Evolutionary conservation across 2,113 vertebrate species (phyloP).

Genomic region (Cygnus atratus): DNA sequence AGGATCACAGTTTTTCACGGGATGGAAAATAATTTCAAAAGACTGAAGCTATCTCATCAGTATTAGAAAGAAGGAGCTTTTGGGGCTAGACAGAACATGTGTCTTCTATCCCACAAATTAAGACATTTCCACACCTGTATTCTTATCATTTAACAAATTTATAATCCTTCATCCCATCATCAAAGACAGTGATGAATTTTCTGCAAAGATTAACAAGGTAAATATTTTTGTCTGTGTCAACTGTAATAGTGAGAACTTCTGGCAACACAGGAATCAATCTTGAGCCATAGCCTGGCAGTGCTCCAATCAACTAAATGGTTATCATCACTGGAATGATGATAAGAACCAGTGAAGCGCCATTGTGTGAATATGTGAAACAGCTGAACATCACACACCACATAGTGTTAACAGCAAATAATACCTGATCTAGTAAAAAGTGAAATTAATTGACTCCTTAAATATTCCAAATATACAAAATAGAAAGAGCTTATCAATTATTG

Average conservation of each 20-base stretch:
- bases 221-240: not conserved
- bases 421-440: not conserved
- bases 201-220: not conserved
- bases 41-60: not conserved
- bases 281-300: not conserved
- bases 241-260: not conserved
- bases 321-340: not conserved
- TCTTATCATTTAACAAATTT: not conserved
- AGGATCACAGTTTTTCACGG: not conserved
- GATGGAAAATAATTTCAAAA: not conserved
- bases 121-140: not conserved
- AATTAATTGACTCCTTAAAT: not conserved
- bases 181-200: not conserved
- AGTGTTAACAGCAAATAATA: not conserved
- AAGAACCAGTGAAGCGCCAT: not conserved
- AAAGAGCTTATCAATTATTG: not conserved
- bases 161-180: not conserved
- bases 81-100: not conserved
- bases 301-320: not conserved
- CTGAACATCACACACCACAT: not conserved
- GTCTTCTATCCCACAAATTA: not conserved
- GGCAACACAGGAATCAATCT: not conserved
- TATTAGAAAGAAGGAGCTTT: not conserved
- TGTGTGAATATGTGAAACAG: fast-evolving
- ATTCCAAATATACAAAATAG: not conserved